Evolutionary conservation across 1,140 invertebrate species (phyloP).

Genomic region (Penaeus chinensis): DNA sequence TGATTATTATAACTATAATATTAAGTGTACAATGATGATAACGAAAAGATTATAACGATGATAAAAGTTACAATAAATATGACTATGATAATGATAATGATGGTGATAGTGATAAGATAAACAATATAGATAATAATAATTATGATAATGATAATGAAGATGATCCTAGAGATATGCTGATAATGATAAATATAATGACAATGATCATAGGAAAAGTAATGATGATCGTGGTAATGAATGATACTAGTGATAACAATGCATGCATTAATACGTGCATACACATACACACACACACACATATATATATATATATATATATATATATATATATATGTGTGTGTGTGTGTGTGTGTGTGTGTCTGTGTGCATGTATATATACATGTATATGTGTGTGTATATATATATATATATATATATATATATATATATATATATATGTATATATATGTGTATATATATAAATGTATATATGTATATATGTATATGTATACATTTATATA

Average conservation of each 20-base stretch:
- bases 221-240: too few relatives aligned
- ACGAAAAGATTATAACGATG: too few relatives aligned
- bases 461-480: neutral
- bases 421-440: constrained; percentile 10
- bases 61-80: too few relatives aligned
- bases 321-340: constrained; percentile 8
- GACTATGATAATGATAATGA: too few relatives aligned
- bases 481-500: neutral
- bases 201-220: too few relatives aligned
- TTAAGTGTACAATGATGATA: too few relatives aligned
- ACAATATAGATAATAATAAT: too few relatives aligned
- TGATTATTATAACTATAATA: too few relatives aligned
- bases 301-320: constrained; percentile 22
- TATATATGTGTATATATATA: constrained; percentile 17
- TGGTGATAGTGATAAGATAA: too few relatives aligned
- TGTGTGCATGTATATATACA: neutral
- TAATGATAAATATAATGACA: too few relatives aligned
- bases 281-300: neutral
- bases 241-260: neutral
- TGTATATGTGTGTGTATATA: constrained; percentile 1
- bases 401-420: constrained; percentile 15
- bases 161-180: too few relatives aligned
- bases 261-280: neutral
- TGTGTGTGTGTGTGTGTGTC: neutral
- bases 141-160: too few relatives aligned